Conservation (phyloP, 2,888 invertebrate genomes). For the Portevinia maculata region DNA sequence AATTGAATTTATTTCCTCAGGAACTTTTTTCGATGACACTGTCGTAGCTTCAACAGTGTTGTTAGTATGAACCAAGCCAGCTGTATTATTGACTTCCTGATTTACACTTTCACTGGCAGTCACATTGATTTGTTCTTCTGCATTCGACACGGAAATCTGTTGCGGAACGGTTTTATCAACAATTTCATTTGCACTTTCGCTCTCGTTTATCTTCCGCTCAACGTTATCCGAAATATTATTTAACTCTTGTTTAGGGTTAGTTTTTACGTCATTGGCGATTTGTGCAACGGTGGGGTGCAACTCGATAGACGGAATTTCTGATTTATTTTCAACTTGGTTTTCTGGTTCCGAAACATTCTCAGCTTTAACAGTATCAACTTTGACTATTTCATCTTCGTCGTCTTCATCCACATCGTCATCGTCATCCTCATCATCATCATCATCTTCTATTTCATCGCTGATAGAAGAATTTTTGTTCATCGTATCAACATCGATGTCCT, state of each 20-base stretch:
- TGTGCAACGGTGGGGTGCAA: neutral
- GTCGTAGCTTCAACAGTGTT: neutral
- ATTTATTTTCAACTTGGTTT: neutral
- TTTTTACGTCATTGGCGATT: slow-evolving; percentile 1
- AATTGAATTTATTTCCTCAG: neutral
- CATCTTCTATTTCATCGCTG: slow-evolving; percentile 53
- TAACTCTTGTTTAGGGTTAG: neutral
- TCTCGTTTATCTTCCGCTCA: neutral
- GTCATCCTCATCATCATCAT: slow-evolving; percentile 77
- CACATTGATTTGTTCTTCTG: neutral
- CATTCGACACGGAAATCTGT: neutral
- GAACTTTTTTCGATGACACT: neutral
- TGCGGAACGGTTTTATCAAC: neutral
- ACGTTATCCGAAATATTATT: neutral
- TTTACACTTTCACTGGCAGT: neutral
- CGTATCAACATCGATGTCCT: slow-evolving; percentile 2
- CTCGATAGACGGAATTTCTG: slow-evolving; percentile 4
- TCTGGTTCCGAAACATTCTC: neutral
- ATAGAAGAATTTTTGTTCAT: slow-evolving; percentile 1
- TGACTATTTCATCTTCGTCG: slow-evolving; percentile 75
- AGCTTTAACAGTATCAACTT: slow-evolving; percentile 43
- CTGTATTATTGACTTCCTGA: neutral
- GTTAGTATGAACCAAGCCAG: neutral
- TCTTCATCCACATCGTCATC: slow-evolving; percentile 75
- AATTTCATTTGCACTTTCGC: neutral